A percentile compares a stretch with the other conserved stretches of the same genome.
These are phyloP conservation scores for Parapristionchus giblindavisi DNA, from an alignment of 2,888 invertebrate genomes.

Conservation along the genomic window DNA sequence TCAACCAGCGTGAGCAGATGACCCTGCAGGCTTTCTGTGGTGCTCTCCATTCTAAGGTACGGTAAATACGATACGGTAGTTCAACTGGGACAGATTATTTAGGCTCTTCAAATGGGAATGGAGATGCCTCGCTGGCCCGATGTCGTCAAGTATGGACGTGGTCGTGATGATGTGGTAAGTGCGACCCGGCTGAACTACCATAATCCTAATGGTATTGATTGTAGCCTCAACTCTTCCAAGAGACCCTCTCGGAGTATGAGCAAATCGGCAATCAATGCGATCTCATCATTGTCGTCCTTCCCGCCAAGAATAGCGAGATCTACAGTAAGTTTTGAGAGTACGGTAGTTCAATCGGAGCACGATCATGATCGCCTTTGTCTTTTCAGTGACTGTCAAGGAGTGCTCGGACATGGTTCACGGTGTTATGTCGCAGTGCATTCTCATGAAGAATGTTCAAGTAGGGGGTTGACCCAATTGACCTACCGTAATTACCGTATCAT, in stretches of 20 bases:
- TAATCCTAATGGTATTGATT: not conserved
- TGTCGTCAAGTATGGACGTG: slow-evolving; percentile 57
- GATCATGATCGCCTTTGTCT: no score
- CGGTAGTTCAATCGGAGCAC: not conserved
- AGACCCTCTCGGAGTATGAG: slow-evolving; percentile 56
- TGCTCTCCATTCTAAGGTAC: slow-evolving; percentile 49
- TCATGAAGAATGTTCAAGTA: slow-evolving; percentile 64
- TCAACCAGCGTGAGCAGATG: slow-evolving; percentile 55
- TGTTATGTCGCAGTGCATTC: slow-evolving; percentile 71
- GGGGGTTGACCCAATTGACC: not conserved
- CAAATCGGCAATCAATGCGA: slow-evolving; percentile 55
- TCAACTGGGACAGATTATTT: not conserved
- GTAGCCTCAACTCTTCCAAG: slow-evolving; percentile 49
- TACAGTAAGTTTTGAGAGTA: slow-evolving; percentile 51
- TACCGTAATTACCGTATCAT: slow-evolving; percentile 12
- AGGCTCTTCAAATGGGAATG: slow-evolving; percentile 64
- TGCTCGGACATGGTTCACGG: slow-evolving; percentile 59
- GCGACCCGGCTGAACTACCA: not conserved
- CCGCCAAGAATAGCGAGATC: slow-evolving; percentile 60
- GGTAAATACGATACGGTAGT: slow-evolving; percentile 1
- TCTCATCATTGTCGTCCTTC: slow-evolving; percentile 61
- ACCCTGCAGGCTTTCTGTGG: slow-evolving; percentile 58
- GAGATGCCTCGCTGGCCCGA: slow-evolving; percentile 63
- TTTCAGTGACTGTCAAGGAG: slow-evolving; percentile 61
- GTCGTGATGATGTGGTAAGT: slow-evolving; percentile 45